phyloP scores from a whole-genome alignment of 1,140 invertebrate genomes.

The Drosophila sechellia region DNA sequence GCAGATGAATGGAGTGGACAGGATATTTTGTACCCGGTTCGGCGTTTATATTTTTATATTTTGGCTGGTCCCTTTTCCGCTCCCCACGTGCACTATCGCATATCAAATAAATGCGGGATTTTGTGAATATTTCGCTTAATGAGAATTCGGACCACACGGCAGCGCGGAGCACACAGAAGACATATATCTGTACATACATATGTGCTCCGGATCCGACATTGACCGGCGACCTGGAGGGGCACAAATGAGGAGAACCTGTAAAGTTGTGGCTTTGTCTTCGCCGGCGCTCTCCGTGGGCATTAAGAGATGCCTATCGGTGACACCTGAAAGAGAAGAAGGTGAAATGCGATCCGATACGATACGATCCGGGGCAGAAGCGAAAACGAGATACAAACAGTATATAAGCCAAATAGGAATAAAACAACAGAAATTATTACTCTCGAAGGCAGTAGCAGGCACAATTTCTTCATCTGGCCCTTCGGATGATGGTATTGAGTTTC shows the following conservation, averaged over 20 bases:
- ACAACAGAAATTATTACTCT: constrained; percentile 71
- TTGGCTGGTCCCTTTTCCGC: constrained; percentile 26
- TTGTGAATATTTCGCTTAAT: constrained; percentile 84
- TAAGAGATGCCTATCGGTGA: constrained; percentile 83
- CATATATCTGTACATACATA: constrained; percentile 1
- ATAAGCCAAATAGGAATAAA: constrained; percentile 17
- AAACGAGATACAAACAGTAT: constrained; percentile 16
- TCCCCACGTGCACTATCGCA: constrained; percentile 69
- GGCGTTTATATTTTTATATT: constrained; percentile 21
- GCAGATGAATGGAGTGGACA: constrained; percentile 40
- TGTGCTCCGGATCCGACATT: constrained; percentile 25
- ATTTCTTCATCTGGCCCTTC: constrained; percentile 41
- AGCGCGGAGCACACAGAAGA: constrained; percentile 16
- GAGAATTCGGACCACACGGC: constrained; percentile 81
- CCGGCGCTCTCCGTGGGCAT: constrained; percentile 65
- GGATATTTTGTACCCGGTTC: constrained; percentile 44
- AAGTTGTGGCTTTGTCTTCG: constrained; percentile 67
- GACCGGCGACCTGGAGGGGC: constrained; percentile 35
- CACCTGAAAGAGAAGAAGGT: constrained; percentile 83
- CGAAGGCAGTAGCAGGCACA: constrained; percentile 45
- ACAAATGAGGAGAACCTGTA: constrained; percentile 43
- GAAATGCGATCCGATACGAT: constrained; percentile 82
- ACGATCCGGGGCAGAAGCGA: constrained; percentile 57
- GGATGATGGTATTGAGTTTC: constrained; percentile 45
- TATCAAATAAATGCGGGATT: constrained; percentile 84